phyloP scores from a whole-genome alignment of 1,140 invertebrate genomes.

The Drosophila nannoptera region DNA sequence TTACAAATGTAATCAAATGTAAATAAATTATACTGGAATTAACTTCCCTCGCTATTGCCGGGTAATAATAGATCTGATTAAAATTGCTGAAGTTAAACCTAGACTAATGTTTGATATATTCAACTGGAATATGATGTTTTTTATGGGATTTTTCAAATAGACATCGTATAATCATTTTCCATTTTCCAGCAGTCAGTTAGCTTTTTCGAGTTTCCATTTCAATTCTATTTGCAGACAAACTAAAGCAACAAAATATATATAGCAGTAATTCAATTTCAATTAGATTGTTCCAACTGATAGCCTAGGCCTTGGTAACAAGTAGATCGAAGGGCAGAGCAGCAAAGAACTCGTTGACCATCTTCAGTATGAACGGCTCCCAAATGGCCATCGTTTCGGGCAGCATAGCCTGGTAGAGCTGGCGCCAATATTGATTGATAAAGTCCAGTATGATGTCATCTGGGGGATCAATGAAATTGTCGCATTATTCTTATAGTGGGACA shows the following conservation, averaged over 20 bases:
- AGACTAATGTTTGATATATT: too few species aligned
- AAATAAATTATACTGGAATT: too few species aligned
- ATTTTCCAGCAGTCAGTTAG: too few species aligned
- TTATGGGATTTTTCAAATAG: too few species aligned
- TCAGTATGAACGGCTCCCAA: slow-evolving; percentile 67
- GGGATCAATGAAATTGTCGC: slow-evolving; percentile 3
- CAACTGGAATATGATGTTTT: too few species aligned
- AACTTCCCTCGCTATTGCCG: too few species aligned
- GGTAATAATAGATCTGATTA: too few species aligned
- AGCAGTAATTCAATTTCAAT: slow-evolving; percentile 20
- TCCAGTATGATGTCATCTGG: slow-evolving; percentile 73
- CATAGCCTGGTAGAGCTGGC: slow-evolving; percentile 62
- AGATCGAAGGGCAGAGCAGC: slow-evolving; percentile 66
- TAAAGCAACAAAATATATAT: slow-evolving; percentile 43
- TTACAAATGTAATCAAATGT: too few species aligned
- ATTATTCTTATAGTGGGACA: background rate
- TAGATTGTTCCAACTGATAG: background rate
- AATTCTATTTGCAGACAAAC: slow-evolving; percentile 56
- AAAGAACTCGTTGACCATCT: slow-evolving; percentile 69
- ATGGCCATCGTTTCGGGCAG: slow-evolving; percentile 64
- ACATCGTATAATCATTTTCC: too few species aligned
- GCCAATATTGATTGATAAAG: slow-evolving; percentile 78
- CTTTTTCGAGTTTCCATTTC: background rate
- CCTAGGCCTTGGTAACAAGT: slow-evolving; percentile 54
- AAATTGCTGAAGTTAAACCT: too few species aligned